Evolutionary conservation across 2,797 vertebrate genomes (phyloP).

Genomic region (Rhodeus uyekii): DNA sequence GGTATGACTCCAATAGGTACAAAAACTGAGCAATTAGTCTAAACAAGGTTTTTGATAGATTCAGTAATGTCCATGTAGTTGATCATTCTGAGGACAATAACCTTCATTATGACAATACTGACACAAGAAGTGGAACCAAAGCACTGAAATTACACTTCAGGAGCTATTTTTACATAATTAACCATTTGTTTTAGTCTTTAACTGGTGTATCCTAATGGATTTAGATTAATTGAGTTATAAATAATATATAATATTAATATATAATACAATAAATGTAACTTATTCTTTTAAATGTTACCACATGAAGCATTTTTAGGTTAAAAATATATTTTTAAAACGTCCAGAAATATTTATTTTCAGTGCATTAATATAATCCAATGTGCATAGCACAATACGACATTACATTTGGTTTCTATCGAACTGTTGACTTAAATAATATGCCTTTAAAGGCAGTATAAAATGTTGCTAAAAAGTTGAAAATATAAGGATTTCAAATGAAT

Average conservation of each 20-base stretch:
- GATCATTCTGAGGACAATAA: slow-evolving; percentile 11
- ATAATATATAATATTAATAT: neutral
- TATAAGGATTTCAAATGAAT: neutral
- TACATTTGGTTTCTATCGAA: neutral
- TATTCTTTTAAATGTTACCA: neutral
- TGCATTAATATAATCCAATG: neutral
- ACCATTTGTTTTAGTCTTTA: neutral
- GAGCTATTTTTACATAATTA: neutral
- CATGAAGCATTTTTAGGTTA: neutral
- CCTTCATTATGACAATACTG: neutral
- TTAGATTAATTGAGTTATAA: slow-evolving; percentile 2
- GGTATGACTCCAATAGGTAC: slow-evolving; percentile 70
- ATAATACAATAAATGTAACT: neutral
- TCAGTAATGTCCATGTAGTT: slow-evolving; percentile 27
- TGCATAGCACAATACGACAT: neutral
- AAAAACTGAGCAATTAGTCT: slow-evolving; percentile 48
- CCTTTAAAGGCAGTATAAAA: neutral
- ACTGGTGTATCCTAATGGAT: neutral
- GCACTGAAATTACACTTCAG: neutral
- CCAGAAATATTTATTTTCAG: neutral
- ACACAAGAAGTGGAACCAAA: neutral
- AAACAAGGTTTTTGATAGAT: slow-evolving; percentile 13
- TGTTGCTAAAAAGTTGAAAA: neutral
- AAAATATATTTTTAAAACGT: neutral
- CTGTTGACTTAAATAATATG: neutral